phyloP scores from a whole-genome alignment of 1,140 invertebrate species.

The Drosophila bocki region DNA sequence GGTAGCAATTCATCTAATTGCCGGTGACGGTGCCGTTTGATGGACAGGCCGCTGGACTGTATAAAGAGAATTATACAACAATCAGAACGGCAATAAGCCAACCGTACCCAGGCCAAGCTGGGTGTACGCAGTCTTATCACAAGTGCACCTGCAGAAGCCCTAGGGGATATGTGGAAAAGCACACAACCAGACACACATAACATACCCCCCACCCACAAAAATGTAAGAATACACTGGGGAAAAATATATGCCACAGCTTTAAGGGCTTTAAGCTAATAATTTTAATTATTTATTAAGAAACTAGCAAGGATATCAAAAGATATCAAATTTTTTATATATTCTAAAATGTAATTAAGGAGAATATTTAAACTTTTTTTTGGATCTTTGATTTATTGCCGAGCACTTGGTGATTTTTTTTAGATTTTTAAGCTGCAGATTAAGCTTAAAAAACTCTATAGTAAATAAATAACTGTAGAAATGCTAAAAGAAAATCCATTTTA shows the following conservation, averaged over 20 bases:
- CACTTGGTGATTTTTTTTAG: too few species aligned
- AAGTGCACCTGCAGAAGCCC: slow-evolving; percentile 19
- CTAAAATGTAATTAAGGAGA: too few species aligned
- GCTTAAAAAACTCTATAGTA: too few species aligned
- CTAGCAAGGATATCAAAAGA: too few species aligned
- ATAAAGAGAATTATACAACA: slow-evolving; percentile 53
- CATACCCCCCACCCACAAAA: not conserved
- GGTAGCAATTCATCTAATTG: slow-evolving; percentile 73
- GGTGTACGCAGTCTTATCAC: slow-evolving; percentile 15
- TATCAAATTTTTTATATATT: not conserved
- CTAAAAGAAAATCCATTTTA: too few species aligned
- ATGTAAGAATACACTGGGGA: too few species aligned
- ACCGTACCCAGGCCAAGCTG: slow-evolving; percentile 16
- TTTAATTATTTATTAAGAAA: not conserved
- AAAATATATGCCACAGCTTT: not conserved
- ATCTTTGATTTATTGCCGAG: too few species aligned
- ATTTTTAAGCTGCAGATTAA: too few species aligned
- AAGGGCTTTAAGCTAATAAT: not conserved
- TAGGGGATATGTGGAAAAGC: slow-evolving; percentile 5
- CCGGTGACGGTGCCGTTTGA: slow-evolving; percentile 64
- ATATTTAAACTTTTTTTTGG: too few species aligned
- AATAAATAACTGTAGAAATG: too few species aligned
- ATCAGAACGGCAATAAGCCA: slow-evolving; percentile 41
- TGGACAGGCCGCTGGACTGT: slow-evolving; percentile 47
- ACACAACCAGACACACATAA: not conserved